These are phyloP conservation scores for Cylas formicarius DNA, from an alignment of 1,140 invertebrate genomes.

Conservation along the genomic window DNA sequence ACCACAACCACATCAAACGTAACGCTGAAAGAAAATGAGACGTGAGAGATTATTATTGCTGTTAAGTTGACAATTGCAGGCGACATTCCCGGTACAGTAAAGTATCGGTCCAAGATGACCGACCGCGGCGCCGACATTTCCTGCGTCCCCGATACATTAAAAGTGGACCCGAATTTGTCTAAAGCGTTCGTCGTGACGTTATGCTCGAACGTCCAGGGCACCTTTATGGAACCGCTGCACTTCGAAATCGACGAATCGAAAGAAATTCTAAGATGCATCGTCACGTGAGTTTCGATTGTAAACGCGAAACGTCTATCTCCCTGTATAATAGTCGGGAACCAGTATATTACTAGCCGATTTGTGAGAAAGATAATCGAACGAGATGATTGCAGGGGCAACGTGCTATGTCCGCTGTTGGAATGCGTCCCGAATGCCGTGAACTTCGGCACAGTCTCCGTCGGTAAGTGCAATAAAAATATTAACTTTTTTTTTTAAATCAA, in stretches of 20 bases:
- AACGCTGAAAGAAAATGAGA: background rate
- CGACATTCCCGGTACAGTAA: constrained; percentile 33
- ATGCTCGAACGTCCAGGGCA: constrained; percentile 29
- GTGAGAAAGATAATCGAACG: too few species aligned
- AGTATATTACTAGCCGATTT: too few species aligned
- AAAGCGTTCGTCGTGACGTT: constrained; percentile 31
- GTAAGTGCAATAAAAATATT: constrained; percentile 16
- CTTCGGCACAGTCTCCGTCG: constrained; percentile 39
- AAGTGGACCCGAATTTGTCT: constrained; percentile 25
- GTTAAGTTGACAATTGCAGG: constrained; percentile 17
- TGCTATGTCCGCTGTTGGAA: constrained; percentile 42
- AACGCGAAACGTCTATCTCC: too few species aligned
- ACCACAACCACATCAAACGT: background rate
- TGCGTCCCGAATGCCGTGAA: constrained; percentile 38
- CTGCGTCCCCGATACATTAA: constrained; percentile 22
- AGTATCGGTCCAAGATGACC: constrained; percentile 20
- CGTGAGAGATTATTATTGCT: background rate
- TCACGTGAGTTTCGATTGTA: constrained; percentile 31
- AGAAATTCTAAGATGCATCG: constrained; percentile 27
- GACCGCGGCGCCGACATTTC: constrained; percentile 30
- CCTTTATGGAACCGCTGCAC: constrained; percentile 34
- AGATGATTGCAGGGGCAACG: constrained; percentile 39
- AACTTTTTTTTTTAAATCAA: too few species aligned
- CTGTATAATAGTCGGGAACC: too few species aligned
- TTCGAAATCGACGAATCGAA: constrained; percentile 34